A percentile compares a stretch with the other conserved stretches of the same genome.
These are phyloP conservation scores for Eupithecia subfuscata DNA, from an alignment of 2,888 invertebrate genomes.

Conservation along the genomic window DNA sequence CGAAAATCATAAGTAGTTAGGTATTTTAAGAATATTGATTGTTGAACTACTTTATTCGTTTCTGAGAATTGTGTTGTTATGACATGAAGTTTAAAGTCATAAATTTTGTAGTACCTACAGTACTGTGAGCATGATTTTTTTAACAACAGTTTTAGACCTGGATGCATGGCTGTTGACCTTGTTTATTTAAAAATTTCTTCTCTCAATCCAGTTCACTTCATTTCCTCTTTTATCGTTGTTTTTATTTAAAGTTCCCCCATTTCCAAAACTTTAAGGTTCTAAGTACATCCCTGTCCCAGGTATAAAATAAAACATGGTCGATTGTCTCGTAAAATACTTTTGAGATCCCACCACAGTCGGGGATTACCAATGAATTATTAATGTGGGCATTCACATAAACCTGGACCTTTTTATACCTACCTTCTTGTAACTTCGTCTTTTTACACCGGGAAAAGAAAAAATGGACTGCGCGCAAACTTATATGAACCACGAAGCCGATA, in stretches of 20 bases:
- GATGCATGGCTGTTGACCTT: neutral
- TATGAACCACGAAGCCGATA: neutral
- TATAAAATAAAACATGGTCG: constrained; percentile 62
- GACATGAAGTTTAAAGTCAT: neutral
- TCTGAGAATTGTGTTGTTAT: neutral
- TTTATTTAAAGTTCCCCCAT: neutral
- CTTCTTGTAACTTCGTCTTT: constrained; percentile 54
- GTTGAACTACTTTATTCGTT: neutral
- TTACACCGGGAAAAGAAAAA: constrained; percentile 45
- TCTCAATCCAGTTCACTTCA: neutral
- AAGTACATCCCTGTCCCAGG: constrained; percentile 47
- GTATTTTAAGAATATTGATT: neutral
- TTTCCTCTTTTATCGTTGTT: neutral
- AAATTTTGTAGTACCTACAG: neutral
- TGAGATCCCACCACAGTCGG: constrained; percentile 64
- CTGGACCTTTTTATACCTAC: constrained; percentile 62
- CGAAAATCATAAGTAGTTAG: neutral
- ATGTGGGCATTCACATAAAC: constrained; percentile 74
- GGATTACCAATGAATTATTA: constrained; percentile 81
- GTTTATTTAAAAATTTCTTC: neutral
- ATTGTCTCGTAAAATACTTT: constrained; percentile 74
- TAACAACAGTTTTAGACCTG: neutral
- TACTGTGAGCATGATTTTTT: neutral
- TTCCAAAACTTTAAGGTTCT: constrained; percentile 15
- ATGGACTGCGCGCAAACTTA: constrained; percentile 38